Evolutionary conservation across 64 coral and sea anemone species (phyloP).

Genomic region (Actinia equina): DNA sequence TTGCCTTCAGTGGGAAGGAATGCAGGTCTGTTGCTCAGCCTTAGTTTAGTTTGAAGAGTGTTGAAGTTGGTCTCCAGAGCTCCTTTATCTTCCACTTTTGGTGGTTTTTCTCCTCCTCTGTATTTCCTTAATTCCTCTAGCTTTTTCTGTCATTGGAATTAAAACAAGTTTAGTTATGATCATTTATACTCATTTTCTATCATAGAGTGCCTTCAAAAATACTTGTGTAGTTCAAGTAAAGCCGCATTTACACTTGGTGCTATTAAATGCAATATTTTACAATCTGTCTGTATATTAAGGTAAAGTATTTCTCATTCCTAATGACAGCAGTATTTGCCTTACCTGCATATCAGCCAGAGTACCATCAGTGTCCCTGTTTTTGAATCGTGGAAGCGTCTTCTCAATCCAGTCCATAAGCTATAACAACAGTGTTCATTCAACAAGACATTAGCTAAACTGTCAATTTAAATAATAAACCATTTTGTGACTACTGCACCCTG

Average conservation of each 20-base stretch:
- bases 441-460: background rate
- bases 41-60: slow-evolving; percentile 92
- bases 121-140: slow-evolving; percentile 87
- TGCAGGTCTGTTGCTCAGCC: slow-evolving; percentile 89
- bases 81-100: slow-evolving; percentile 93
- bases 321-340: background rate
- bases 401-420: slow-evolving; percentile 98
- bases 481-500: no score
- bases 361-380: slow-evolving; percentile 65
- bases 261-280: no score
- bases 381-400: slow-evolving; percentile 72
- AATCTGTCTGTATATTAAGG: no score
- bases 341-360: slow-evolving; percentile 93
- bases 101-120: slow-evolving; percentile 90
- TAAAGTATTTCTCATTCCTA: no score
- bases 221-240: no score
- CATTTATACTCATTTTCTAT: background rate
- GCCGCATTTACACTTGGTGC: no score
- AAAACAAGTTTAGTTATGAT: background rate
- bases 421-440: background rate
- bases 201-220: no score
- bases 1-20: slow-evolving; percentile 95
- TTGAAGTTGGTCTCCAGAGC: slow-evolving; percentile 94
- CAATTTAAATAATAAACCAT: no score
- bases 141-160: slow-evolving; percentile 57